These are phyloP conservation scores for Xyrichtys novacula DNA, from an alignment of 2,797 vertebrate species.

Conservation along the genomic window DNA sequence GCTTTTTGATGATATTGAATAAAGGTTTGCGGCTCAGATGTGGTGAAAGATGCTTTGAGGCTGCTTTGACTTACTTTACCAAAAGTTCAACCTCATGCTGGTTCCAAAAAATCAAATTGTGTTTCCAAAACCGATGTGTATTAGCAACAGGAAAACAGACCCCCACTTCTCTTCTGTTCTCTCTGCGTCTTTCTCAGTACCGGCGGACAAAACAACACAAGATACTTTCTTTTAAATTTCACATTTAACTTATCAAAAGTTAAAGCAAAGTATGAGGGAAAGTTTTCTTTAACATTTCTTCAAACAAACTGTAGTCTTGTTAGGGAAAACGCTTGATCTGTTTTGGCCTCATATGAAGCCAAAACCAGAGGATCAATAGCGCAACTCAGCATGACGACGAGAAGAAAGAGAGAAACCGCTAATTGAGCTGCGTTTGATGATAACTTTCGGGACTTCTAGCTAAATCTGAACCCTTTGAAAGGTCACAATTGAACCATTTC, in stretches of 20 bases:
- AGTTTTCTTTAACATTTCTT: too few species aligned
- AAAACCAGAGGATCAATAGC: background rate
- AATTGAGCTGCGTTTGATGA: too few species aligned
- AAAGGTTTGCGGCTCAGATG: constrained; percentile 21
- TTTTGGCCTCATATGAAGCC: too few species aligned
- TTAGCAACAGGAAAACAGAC: background rate
- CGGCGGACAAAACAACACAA: background rate
- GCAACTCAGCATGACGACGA: background rate
- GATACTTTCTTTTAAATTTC: too few species aligned
- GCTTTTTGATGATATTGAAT: constrained; percentile 10
- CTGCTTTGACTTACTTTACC: constrained; percentile 15
- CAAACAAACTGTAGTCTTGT: too few species aligned
- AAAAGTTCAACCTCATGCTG: background rate
- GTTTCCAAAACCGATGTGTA: background rate
- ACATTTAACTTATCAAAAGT: too few species aligned
- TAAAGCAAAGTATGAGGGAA: too few species aligned
- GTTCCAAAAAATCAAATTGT: background rate
- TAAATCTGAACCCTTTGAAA: background rate
- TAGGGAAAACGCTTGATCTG: too few species aligned
- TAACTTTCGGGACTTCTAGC: too few species aligned
- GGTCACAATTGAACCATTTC: background rate
- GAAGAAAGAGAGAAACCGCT: background rate
- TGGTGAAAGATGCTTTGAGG: constrained; percentile 16
- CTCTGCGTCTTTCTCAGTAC: too few species aligned
- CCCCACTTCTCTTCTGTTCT: background rate